These are phyloP conservation scores for Caligus rogercresseyi DNA, from an alignment of 1,140 invertebrate genomes.

Conservation along the genomic window DNA sequence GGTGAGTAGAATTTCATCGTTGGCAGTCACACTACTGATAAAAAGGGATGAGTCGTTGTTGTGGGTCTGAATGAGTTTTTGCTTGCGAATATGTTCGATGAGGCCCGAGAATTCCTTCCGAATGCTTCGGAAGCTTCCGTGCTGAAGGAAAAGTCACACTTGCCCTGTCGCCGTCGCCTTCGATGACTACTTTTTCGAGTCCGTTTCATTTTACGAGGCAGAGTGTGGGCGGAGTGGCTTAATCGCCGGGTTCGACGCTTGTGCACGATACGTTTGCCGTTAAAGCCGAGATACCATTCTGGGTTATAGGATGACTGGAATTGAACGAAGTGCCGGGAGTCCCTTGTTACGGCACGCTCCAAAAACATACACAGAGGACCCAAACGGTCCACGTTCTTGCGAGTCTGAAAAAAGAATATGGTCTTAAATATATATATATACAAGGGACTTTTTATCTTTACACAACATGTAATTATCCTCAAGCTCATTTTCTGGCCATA, in stretches of 20 bases:
- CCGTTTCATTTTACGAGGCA: background rate
- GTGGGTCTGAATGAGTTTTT: background rate
- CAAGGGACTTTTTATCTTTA: too few species aligned
- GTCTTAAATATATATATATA: too few species aligned
- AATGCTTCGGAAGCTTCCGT: background rate
- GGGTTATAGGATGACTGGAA: background rate
- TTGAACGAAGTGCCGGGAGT: background rate
- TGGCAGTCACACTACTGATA: too few species aligned
- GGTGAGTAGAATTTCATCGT: too few species aligned
- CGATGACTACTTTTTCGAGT: background rate
- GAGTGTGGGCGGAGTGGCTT: background rate
- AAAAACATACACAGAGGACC: background rate
- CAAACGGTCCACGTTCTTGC: background rate
- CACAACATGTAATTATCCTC: too few species aligned
- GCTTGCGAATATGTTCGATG: background rate
- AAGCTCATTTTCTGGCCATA: too few species aligned
- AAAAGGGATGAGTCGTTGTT: too few species aligned
- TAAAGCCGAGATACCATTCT: background rate
- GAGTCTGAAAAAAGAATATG: background rate
- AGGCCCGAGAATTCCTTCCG: background rate
- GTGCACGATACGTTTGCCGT: background rate
- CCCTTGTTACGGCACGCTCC: background rate
- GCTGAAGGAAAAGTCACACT: background rate
- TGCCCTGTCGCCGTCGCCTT: background rate
- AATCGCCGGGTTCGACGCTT: background rate